Base-by-base conservation (phyloP, 2,888 invertebrate species). In the Teleogryllus oceanicus region DNA sequence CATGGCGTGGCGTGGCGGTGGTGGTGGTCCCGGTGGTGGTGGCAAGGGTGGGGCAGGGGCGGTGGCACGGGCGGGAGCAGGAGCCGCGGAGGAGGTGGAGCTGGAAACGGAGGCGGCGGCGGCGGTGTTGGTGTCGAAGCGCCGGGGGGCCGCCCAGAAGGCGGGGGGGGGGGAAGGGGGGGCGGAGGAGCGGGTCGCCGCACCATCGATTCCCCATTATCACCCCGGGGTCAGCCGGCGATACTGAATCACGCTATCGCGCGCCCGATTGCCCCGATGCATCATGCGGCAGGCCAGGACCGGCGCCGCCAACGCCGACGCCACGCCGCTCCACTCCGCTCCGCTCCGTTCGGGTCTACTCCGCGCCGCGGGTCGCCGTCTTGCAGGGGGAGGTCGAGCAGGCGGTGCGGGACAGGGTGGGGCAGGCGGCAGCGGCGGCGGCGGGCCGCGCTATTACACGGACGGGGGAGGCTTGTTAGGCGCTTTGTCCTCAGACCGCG, bases 191-290 rank as follows among this genome's bases (percentile, higher is more conserved):
- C 75, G 24, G 24, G 78, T 50, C 80, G 51, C 74, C 79, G 76
- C 77, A 51, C 62, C 82, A 82, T 82, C 80, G 82, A 80, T 82
- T 82, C 78, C 80, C 79, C 80, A 82, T 82, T 82, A 82, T 51
- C 81, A 78, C 79, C 77, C 80, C 74, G 49, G 77, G 77, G 77
- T 18, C 62, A 62, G 62, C 16, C 62, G 62, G 62, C n/a, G 62
- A 62, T 62, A 62, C 62, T 62, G 62, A 62, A 62, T 62, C 62
- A 62, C 62, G 62, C 62, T 62, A 62, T 62, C 62, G 62, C 62
- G 62, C 62, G 62, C 62, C 62, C 62, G 62, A 62, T 62, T 62
- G 62, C 62, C 62, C 62, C 62, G 62, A 62, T 62, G 62, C 62
- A 62, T 62, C 62, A 62, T 62, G 62, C 62, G 16, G 13, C 62